A percentile compares a stretch with the other conserved stretches of the same genome.
Evolutionary conservation across 2,113 vertebrate genomes (phyloP).

Genomic region (Laticauda colubrina): DNA sequence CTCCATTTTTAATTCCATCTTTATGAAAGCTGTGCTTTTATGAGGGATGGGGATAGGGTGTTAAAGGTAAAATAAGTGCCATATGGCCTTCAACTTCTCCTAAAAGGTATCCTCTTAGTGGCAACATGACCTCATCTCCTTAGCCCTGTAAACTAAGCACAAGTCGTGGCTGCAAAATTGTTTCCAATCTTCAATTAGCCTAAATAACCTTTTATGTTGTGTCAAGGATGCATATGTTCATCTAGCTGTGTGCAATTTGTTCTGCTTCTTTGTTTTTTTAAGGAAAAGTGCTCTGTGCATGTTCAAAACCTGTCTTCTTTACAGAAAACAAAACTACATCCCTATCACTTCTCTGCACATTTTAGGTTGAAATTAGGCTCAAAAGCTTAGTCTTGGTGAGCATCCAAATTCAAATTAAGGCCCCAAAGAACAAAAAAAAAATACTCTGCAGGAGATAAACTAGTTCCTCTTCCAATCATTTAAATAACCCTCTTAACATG

Average conservation of each 20-base stretch:
- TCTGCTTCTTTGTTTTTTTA: not conserved
- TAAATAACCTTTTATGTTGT: not conserved
- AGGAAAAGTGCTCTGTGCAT: not conserved
- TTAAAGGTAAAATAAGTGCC: not conserved
- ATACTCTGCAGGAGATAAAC: slow-evolving; percentile 23
- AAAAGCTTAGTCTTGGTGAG: not conserved
- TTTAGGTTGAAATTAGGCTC: not conserved
- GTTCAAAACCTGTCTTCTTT: not conserved
- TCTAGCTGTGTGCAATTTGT: not conserved
- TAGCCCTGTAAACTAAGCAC: not conserved
- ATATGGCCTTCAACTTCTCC: not conserved
- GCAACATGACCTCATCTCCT: not conserved
- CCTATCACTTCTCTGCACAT: not conserved
- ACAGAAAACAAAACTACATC: not conserved
- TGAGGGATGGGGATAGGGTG: not conserved
- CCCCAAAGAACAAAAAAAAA: slow-evolving; percentile 4
- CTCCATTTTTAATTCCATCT: not conserved
- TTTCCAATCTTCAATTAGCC: not conserved
- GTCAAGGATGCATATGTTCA: not conserved
- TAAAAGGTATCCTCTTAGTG: not conserved
- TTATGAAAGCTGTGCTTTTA: not conserved
- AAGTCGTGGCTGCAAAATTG: not conserved
- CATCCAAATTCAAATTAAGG: slow-evolving; percentile 18
- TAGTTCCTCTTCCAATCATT: slow-evolving; percentile 23
- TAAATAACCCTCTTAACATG: slow-evolving; percentile 27